A percentile compares a stretch with the other conserved stretches of the same genome.
phyloP scores from a whole-genome alignment of 1,140 invertebrate genomes.

The Drosophila sechellia region DNA sequence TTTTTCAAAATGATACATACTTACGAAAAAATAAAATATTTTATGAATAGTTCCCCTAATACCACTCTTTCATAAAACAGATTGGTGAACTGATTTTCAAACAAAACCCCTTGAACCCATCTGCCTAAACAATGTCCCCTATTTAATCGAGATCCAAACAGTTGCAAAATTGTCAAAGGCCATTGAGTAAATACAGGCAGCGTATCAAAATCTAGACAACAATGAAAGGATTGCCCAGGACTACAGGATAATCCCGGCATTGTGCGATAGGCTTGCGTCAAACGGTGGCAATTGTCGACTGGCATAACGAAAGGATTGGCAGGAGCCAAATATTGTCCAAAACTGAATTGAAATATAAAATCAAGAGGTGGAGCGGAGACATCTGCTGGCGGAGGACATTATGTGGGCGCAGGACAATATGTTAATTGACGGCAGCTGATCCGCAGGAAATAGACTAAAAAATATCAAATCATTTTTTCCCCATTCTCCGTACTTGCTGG shows the following conservation, averaged over 20 bases:
- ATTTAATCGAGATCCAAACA: slow-evolving; percentile 28
- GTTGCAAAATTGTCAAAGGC: slow-evolving; percentile 52
- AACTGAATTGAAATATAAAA: slow-evolving; percentile 20
- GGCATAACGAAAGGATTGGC: slow-evolving; percentile 37
- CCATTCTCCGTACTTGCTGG: slow-evolving; percentile 25
- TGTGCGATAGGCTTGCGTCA: slow-evolving; percentile 50
- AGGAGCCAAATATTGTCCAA: slow-evolving; percentile 48
- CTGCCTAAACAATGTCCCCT: slow-evolving; percentile 25
- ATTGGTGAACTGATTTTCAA: neutral
- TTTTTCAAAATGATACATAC: too few species aligned
- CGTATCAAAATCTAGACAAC: slow-evolving; percentile 35
- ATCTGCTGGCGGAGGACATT: slow-evolving; percentile 50
- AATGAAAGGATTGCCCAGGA: slow-evolving; percentile 47
- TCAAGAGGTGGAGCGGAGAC: slow-evolving; percentile 17
- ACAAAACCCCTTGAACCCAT: slow-evolving; percentile 6
- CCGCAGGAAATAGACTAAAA: slow-evolving; percentile 60
- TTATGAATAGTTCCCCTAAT: too few species aligned
- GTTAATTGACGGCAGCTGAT: slow-evolving; percentile 50
- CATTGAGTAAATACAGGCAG: slow-evolving; percentile 25
- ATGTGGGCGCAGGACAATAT: slow-evolving; percentile 59
- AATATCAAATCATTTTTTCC: slow-evolving; percentile 65
- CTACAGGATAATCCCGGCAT: slow-evolving; percentile 52
- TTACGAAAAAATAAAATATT: too few species aligned
- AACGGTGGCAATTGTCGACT: slow-evolving; percentile 36
- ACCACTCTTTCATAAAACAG: neutral